Percentiles rank a stretch among this genome's conserved stretches.
Conservation (phyloP, 2,113 vertebrate genomes). For the Carettochelys insculpta region DNA sequence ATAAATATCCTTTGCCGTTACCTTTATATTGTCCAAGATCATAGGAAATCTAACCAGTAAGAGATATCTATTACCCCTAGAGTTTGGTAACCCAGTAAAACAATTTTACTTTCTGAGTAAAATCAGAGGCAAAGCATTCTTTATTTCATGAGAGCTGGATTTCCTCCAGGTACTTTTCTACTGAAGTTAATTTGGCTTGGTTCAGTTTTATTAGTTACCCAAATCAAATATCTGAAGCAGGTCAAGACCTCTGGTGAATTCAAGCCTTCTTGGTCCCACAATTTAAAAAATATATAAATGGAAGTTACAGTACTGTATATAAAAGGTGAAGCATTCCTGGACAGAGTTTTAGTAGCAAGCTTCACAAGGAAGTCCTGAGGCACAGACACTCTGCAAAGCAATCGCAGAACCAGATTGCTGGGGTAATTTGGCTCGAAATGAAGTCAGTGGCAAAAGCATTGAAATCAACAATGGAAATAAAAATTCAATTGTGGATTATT, state of each 20-base stretch:
- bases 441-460: background rate
- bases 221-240: conserved; percentile 27
- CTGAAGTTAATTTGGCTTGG: conserved; percentile 19
- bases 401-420: background rate
- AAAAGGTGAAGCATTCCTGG: background rate
- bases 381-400: background rate
- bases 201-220: conserved; percentile 58
- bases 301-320: background rate
- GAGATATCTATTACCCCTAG: conserved; percentile 30
- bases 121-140: conserved; percentile 46
- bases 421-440: background rate
- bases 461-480: conserved; percentile 6
- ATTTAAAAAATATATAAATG: background rate
- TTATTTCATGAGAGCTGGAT: conserved; percentile 25
- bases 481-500: background rate
- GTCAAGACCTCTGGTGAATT: background rate
- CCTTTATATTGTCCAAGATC: background rate
- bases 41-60: conserved; percentile 10
- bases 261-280: background rate
- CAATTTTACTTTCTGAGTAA: conserved; percentile 43
- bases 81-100: conserved; percentile 52
- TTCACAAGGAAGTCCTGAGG: background rate
- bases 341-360: background rate
- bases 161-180: conserved; percentile 23
- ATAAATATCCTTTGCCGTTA: background rate